phyloP scores from a whole-genome alignment of 2,888 invertebrate species.

The Parapristionchus giblindavisi region DNA sequence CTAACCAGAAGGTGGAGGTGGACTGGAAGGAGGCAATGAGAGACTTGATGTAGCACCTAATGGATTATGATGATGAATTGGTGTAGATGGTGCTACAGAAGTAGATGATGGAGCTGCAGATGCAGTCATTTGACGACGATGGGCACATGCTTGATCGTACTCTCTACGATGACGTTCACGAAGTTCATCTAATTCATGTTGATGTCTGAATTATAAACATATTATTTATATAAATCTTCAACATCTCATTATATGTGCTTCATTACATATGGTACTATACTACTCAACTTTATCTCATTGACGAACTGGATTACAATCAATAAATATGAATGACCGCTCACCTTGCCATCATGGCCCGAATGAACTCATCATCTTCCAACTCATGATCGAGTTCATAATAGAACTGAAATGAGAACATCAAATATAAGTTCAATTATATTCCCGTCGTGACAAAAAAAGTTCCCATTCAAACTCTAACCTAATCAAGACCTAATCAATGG shows the following conservation, averaged over 20 bases:
- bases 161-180: slow-evolving; percentile 30
- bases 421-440: no score
- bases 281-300: neutral
- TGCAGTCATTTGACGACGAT: neutral
- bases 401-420: slow-evolving; percentile 6
- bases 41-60: no score
- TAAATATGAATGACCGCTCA: neutral
- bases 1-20: slow-evolving; percentile 11
- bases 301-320: neutral
- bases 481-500: no score
- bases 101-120: neutral
- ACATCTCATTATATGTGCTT: no score
- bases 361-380: slow-evolving; percentile 32
- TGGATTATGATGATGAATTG: no score
- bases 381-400: slow-evolving; percentile 30
- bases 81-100: neutral
- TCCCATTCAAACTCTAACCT: no score
- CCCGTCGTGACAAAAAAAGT: no score
- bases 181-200: slow-evolving; percentile 25
- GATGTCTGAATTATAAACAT: slow-evolving; percentile 32
- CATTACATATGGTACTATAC: no score
- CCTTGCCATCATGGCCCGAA: slow-evolving; percentile 13
- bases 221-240: no score
- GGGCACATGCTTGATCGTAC: slow-evolving; percentile 7
- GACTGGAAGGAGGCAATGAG: slow-evolving; percentile 27